These are phyloP conservation scores for Lucilia sericata DNA, from an alignment of 1,140 invertebrate genomes.

Conservation along the genomic window DNA sequence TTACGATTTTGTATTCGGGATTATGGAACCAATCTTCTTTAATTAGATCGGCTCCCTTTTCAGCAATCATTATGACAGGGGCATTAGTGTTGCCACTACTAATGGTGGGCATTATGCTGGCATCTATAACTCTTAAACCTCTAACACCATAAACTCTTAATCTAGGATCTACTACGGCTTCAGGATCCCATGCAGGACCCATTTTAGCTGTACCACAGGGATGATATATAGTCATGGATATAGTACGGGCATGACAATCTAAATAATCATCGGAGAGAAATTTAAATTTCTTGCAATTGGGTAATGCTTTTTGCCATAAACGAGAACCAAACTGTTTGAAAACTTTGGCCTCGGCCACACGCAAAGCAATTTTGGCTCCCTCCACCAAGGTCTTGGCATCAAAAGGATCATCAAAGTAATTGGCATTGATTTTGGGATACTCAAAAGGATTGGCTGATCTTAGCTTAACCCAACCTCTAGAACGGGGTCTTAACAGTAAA, in stretches of 20 bases:
- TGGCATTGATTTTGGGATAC: slow-evolving; percentile 88
- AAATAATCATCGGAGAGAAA: slow-evolving; percentile 85
- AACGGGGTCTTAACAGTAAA: slow-evolving; percentile 82
- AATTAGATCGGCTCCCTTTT: slow-evolving; percentile 86
- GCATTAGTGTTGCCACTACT: slow-evolving; percentile 86
- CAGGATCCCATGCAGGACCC: slow-evolving; percentile 80
- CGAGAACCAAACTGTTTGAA: slow-evolving; percentile 85
- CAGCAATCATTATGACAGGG: slow-evolving; percentile 87
- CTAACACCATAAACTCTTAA: slow-evolving; percentile 82
- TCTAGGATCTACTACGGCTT: slow-evolving; percentile 85
- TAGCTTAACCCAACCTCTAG: slow-evolving; percentile 81
- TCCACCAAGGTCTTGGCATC: slow-evolving; percentile 86
- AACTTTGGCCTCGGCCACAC: slow-evolving; percentile 79
- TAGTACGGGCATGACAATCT: slow-evolving; percentile 86
- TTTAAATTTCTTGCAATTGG: slow-evolving; percentile 80
- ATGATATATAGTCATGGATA: slow-evolving; percentile 90
- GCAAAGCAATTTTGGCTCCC: slow-evolving; percentile 81
- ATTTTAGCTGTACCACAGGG: slow-evolving; percentile 86
- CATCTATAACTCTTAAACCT: slow-evolving; percentile 86
- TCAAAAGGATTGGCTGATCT: slow-evolving; percentile 84
- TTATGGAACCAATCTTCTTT: slow-evolving; percentile 78
- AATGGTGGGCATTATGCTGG: slow-evolving; percentile 90
- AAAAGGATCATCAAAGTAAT: slow-evolving; percentile 83
- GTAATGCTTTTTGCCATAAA: slow-evolving; percentile 78
- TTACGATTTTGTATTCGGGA: slow-evolving; percentile 59